These are phyloP conservation scores for Sthenelais limicola DNA, from an alignment of 2,888 invertebrate species.

Conservation along the genomic window DNA sequence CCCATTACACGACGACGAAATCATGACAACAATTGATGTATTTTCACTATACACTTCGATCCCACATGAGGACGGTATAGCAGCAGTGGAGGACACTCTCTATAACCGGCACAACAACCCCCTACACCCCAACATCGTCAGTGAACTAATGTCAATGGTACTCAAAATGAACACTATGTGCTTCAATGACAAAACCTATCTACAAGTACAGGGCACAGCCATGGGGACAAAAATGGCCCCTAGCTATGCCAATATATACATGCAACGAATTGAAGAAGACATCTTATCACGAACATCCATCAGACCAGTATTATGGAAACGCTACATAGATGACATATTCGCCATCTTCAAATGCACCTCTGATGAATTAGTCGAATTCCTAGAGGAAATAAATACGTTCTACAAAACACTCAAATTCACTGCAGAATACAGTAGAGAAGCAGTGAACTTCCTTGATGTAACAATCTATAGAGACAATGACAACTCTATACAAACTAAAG, in stretches of 20 bases:
- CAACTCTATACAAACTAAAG: not conserved
- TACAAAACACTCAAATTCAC: conserved; percentile 8
- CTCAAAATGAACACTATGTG: not conserved
- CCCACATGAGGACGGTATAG: too few relatives aligned
- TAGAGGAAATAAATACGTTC: not conserved
- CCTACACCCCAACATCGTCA: not conserved
- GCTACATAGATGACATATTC: conserved; percentile 18
- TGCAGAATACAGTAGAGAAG: not conserved
- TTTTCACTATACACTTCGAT: conserved; percentile 13
- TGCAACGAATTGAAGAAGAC: not conserved
- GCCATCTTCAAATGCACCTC: conserved; percentile 2
- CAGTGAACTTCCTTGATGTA: not conserved
- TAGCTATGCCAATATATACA: conserved; percentile 1
- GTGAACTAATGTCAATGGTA: not conserved
- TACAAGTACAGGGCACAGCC: conserved; percentile 8
- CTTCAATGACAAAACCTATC: not conserved
- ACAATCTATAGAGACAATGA: not conserved
- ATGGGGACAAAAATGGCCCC: conserved; percentile 20
- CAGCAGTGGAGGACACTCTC: not conserved
- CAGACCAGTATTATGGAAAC: not conserved
- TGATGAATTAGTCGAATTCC: not conserved
- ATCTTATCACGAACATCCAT: not conserved
- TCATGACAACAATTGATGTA: conserved; percentile 6
- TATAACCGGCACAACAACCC: not conserved
- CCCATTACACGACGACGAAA: not conserved